Percentiles rank a stretch among this genome's conserved stretches.
Conservation (phyloP, 2,797 vertebrate species). For the Helostoma temminkii region DNA sequence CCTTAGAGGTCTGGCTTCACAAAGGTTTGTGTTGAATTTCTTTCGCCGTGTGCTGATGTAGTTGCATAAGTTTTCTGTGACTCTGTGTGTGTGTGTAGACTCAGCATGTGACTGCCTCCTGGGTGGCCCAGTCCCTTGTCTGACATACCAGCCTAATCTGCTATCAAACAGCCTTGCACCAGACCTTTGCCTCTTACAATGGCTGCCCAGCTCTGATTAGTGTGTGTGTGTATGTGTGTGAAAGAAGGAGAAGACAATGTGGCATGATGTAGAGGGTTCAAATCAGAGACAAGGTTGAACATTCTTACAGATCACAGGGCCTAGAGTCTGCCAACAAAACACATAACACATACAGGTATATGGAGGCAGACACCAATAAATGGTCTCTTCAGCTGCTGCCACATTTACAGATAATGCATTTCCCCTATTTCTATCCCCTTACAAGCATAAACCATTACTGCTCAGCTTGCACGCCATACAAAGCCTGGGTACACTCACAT, state of each 20-base stretch:
- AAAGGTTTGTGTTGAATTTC: constrained; percentile 32
- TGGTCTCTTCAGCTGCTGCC: no score
- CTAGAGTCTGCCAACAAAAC: no score
- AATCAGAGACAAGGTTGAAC: constrained; percentile 63
- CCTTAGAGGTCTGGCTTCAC: constrained; percentile 28
- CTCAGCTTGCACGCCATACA: neutral
- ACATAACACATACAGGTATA: no score
- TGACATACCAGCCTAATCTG: constrained; percentile 72
- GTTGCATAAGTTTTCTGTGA: constrained; percentile 7
- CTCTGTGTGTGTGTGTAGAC: constrained; percentile 25
- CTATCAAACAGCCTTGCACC: constrained; percentile 70
- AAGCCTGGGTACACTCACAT: constrained; percentile 12
- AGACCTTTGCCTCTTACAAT: constrained; percentile 63
- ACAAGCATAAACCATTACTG: no score
- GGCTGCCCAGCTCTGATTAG: constrained; percentile 63
- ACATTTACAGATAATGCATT: no score
- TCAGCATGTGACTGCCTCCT: constrained; percentile 73
- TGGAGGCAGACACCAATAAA: no score
- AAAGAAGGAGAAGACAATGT: constrained; percentile 50
- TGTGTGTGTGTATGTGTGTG: constrained; percentile 40
- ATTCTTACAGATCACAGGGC: constrained; percentile 57
- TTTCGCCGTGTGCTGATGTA: constrained; percentile 5
- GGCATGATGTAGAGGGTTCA: constrained; percentile 75
- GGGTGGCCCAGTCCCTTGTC: constrained; percentile 68
- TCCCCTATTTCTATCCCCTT: no score